Conservation (phyloP, 2,797 vertebrate species). For the Coilia nasus region DNA sequence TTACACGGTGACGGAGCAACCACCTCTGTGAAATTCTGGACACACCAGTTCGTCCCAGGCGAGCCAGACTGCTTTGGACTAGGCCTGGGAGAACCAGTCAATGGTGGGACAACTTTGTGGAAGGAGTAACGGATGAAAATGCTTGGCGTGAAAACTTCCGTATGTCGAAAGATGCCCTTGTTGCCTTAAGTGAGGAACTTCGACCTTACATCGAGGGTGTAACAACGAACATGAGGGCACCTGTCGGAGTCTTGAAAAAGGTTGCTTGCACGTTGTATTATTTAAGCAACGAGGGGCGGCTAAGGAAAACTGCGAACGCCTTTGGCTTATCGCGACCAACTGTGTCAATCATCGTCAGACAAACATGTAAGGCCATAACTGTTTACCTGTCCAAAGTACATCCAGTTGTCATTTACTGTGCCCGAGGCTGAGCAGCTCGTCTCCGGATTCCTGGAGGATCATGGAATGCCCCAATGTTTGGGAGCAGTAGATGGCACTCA, state of each 20-base stretch:
- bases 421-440: conserved; percentile 30
- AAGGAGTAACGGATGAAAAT: too few relatives aligned
- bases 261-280: conserved; percentile 46
- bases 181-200: conserved; percentile 27
- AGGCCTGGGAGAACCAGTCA: too few relatives aligned
- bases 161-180: conserved; percentile 22
- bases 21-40: too few relatives aligned
- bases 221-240: conserved; percentile 29
- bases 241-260: conserved; percentile 38
- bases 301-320: conserved; percentile 26
- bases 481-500: conserved; percentile 16
- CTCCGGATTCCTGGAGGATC: conserved; percentile 30
- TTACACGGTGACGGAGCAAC: too few relatives aligned
- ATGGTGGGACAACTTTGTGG: too few relatives aligned
- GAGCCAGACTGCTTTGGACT: too few relatives aligned
- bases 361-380: conserved; percentile 36
- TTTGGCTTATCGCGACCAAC: conserved; percentile 33
- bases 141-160: too few relatives aligned
- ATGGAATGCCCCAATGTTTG: conserved; percentile 40
- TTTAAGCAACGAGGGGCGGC: conserved; percentile 33
- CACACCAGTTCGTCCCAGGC: too few relatives aligned
- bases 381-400: conserved; percentile 37
- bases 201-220: conserved; percentile 28
- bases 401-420: conserved; percentile 30
- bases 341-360: conserved; percentile 23